Base-by-base conservation (phyloP, 2,888 invertebrate genomes). In the Lottia scabra region DNA sequence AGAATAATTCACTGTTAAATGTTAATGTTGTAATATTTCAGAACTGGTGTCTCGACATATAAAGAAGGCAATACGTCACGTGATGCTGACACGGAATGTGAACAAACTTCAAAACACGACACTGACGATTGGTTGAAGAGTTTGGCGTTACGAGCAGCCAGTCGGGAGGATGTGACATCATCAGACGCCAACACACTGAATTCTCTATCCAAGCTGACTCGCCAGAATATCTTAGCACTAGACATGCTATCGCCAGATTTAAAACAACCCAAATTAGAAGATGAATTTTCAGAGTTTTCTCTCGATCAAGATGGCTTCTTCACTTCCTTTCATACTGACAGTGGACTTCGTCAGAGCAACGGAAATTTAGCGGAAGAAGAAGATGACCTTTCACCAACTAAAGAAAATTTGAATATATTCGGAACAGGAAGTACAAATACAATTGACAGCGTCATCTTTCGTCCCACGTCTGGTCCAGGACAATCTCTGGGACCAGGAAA, bases 291-390 rank as follows among this genome's bases (percentile, higher is more conserved):
- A 0, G 95, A 96, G 73, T 97, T 96, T 89, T 97, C 97, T 2
- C 96, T 97, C 87, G 98, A 98, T 87, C 97, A 97, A 1, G 98
- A 98, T 90, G 98, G 98, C 10, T 98, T 98, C 89, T 98, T 97
- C 89, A 98, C 98, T 0, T 97, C 97, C 26, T 98, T 98, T 91
- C 97, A 98, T 90, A 94, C 96, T 92, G 98, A 98, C 90, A 96
- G 96, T 71, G 98, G 98, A 0, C 90, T 98, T 74, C 81, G 82
- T 65, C 81, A 80, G 67, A 83, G 85, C 75, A 82, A 79, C 44
- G 82, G 77, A 19, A 84, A 67, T 63, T 30, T 78, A n/a, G 26
- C 46, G 12, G 65, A 80, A n/a, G 83, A 80, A 23, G 85, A 83
- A 43, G 77, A 75, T 56, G 77, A 78, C 16, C 78, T 77, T 38